Evolutionary conservation across 2,888 invertebrate species (phyloP), one percentile per base, ranked within the genome.

Genomic region (Caenorhabditis panamensis): DNA sequence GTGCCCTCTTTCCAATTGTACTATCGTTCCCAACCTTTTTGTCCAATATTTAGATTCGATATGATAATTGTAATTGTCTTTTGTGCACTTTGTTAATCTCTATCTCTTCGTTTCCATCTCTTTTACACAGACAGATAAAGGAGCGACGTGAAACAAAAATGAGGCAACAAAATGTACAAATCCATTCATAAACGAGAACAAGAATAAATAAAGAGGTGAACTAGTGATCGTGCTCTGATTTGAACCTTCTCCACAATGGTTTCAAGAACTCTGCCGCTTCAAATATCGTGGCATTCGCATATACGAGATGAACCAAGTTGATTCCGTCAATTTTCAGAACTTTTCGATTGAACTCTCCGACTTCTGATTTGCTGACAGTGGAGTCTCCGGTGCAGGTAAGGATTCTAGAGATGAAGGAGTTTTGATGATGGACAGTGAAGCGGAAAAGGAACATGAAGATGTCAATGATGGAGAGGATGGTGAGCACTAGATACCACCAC

Each of bases 321-420:
- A 89, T 82, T 26, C 90, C 90, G 63, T 91, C 91, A 41, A 69
- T 83, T 54, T 85, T 85, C 63, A 90, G 82, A 37, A 84, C 77
- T 20, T 83, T 61, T 4, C 71, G 54, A 26, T 85, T 81, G 78
- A 90, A 90, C n/a, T 69, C 76, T 28, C 53, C 61, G n/a, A 76
- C 67, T 69, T 62, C 69, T 13, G 37, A 56, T 11, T 41, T 36
- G 53, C 37, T 63, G 62, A 68, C 36, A 3, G 49, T 36, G 16
- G 6, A 1, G 18, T 76, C 76, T 22, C 56, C 68, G 47, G 54
- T 54, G 37, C 66, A 66, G 9, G 75, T 31, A 9, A 75, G 66
- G 53, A 79, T 73, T 44, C 28, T 58, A 0, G 63, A 63, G 31
- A 80, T 71, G 67, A 80, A 79, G 1, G 54, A 44, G 9, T 73